phyloP scores from a whole-genome alignment of 2,797 vertebrate species.

The Falco biarmicus region DNA sequence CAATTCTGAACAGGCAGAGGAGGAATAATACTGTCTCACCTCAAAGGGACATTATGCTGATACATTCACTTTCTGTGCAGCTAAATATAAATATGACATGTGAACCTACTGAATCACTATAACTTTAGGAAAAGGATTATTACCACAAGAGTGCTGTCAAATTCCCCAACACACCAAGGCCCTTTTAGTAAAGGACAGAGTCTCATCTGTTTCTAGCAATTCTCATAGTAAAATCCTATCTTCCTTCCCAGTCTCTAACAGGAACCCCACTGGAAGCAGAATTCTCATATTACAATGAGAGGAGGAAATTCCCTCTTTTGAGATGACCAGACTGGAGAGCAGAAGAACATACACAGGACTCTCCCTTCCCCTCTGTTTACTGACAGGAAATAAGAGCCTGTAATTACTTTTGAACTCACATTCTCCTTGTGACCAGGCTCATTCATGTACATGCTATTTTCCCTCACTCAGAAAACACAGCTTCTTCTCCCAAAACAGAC shows the following conservation, averaged over 20 bases:
- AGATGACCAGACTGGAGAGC: background rate
- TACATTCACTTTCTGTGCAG: background rate
- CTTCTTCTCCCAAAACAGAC: background rate
- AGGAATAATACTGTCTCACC: background rate
- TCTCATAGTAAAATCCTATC: background rate
- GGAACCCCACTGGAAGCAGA: background rate
- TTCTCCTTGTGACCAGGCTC: background rate
- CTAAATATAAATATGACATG: background rate
- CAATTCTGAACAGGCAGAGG: background rate
- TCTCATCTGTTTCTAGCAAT: background rate
- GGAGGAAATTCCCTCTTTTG: background rate
- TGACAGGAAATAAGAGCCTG: background rate
- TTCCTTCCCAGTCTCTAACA: background rate
- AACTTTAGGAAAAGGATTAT: background rate
- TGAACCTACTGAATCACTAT: background rate
- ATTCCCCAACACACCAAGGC: background rate
- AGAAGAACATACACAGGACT: background rate
- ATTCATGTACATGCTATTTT: constrained; percentile 10
- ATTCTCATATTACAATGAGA: background rate
- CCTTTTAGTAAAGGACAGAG: background rate
- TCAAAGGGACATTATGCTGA: background rate
- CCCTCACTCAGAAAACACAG: constrained; percentile 1
- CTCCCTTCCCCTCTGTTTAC: constrained; percentile 7
- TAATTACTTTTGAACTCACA: background rate
- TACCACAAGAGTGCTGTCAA: background rate